Percentiles rank a stretch among this genome's conserved stretches.
Evolutionary conservation across 2,888 invertebrate genomes (phyloP).

Genomic region (Allacma fusca): DNA sequence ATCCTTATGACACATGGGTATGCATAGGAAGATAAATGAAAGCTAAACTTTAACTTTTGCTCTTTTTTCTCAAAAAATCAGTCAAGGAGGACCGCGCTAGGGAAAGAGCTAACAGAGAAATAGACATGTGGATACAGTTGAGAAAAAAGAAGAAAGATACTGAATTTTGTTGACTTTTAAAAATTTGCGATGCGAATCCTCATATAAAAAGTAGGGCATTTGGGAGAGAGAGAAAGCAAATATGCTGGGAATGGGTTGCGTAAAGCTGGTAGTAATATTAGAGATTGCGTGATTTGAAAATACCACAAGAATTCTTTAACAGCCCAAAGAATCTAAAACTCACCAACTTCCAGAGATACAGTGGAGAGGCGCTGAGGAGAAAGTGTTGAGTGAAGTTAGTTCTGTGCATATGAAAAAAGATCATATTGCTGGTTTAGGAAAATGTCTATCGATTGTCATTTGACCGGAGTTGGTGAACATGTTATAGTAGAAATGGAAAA

Average conservation of each 20-base stretch:
- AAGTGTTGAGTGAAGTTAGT: background rate
- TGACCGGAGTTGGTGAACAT: background rate
- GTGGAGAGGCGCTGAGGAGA: background rate
- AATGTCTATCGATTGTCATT: constrained; percentile 28
- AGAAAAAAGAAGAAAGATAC: background rate
- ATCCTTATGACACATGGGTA: background rate
- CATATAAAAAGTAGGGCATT: background rate
- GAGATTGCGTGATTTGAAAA: no score
- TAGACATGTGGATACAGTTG: background rate
- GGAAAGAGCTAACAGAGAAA: background rate
- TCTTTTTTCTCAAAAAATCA: background rate
- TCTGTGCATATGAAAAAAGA: background rate
- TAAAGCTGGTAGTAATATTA: no score
- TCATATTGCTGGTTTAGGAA: constrained; percentile 32
- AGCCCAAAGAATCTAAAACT: no score
- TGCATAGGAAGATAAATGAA: background rate
- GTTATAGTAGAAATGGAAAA: no score
- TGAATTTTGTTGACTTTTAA: background rate
- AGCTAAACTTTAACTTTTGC: constrained; percentile 4
- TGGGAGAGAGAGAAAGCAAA: no score
- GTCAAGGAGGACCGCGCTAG: background rate
- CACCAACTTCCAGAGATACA: no score
- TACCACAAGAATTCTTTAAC: no score
- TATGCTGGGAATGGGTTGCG: no score
- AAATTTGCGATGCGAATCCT: background rate